Evolutionary conservation across 2,113 vertebrate species (phyloP).

Genomic region (Mastomys coucha): DNA sequence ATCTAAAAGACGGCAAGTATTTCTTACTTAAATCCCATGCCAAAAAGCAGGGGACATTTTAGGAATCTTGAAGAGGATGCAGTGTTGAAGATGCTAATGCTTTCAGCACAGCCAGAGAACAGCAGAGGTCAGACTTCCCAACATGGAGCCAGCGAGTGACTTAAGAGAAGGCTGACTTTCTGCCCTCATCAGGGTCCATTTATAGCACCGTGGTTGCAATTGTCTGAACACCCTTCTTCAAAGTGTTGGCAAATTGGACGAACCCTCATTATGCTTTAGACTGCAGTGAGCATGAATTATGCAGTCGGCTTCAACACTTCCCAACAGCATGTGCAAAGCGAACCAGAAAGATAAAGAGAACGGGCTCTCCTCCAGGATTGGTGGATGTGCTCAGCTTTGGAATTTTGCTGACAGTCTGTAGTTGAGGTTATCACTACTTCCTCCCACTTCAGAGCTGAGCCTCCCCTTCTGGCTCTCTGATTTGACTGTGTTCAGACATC

Average conservation of each 20-base stretch:
- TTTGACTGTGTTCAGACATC: neutral
- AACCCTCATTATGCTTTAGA: neutral
- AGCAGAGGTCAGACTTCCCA: neutral
- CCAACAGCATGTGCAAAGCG: slow-evolving; percentile 19
- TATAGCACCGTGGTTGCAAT: neutral
- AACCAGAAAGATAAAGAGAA: slow-evolving; percentile 53
- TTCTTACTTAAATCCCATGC: slow-evolving; percentile 31
- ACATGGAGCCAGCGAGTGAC: neutral
- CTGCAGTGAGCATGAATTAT: slow-evolving; percentile 44
- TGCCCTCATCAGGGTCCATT: neutral
- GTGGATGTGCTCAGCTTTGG: slow-evolving; percentile 25
- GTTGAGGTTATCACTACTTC: slow-evolving; percentile 25
- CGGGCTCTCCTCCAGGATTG: neutral
- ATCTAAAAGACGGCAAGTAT: slow-evolving; percentile 31
- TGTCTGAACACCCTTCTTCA: neutral
- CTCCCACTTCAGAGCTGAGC: slow-evolving; percentile 21
- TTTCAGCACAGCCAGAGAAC: neutral
- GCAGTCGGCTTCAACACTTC: slow-evolving; percentile 44
- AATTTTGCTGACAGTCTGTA: slow-evolving; percentile 19
- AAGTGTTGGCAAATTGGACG: neutral
- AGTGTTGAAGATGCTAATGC: neutral
- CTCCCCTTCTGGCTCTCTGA: neutral
- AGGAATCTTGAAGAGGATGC: neutral
- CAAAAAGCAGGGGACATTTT: neutral
- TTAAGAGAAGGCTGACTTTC: neutral